Evolutionary conservation across 2,113 vertebrate genomes (phyloP).

Genomic region (Gasterosteus aculeatus): DNA sequence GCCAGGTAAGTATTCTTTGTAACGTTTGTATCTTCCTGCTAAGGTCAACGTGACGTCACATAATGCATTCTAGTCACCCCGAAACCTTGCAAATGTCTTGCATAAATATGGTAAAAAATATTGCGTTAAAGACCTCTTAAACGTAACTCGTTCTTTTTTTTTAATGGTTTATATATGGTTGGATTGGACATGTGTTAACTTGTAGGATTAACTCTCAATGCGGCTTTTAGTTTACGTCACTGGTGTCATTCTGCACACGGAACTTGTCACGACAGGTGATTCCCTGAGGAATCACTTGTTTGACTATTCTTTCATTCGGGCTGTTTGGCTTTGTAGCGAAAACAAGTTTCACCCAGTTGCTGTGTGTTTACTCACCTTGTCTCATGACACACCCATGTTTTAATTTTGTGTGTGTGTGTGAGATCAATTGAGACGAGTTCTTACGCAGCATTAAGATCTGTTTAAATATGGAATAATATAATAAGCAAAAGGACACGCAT

Average conservation of each 20-base stretch:
- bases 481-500: neutral
- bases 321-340: neutral
- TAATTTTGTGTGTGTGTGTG: neutral
- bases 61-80: neutral
- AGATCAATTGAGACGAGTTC: neutral
- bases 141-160: neutral
- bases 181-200: neutral
- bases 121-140: neutral
- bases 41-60: neutral
- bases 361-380: neutral
- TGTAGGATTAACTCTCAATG: neutral
- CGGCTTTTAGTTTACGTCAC: neutral
- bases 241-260: neutral
- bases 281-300: neutral
- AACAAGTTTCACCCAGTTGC: neutral
- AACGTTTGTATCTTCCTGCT: no score
- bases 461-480: neutral
- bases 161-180: neutral
- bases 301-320: neutral
- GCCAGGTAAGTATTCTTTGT: neutral
- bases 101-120: neutral
- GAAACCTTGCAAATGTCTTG: neutral
- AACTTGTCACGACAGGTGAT: neutral
- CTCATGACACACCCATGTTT: slow-evolving; percentile 14
- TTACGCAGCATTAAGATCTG: neutral